phyloP scores from a whole-genome alignment of 1,140 invertebrate genomes.

The Tetramorium parvispinum region DNA sequence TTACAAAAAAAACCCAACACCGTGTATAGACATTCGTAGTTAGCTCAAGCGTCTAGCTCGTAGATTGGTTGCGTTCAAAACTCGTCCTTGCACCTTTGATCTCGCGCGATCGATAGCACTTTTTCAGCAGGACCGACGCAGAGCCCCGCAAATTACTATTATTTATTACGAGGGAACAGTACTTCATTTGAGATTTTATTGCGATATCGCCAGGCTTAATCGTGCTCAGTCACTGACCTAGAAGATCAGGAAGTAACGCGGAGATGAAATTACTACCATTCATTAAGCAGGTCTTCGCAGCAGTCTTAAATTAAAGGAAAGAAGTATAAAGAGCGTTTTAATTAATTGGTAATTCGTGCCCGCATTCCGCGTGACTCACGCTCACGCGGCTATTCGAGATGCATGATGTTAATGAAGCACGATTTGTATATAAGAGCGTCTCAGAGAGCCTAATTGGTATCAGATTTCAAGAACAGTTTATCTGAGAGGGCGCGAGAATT shows the following conservation, averaged over 20 bases:
- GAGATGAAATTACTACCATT: conserved; percentile 55
- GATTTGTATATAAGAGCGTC: neutral
- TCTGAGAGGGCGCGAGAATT: neutral
- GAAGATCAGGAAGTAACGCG: conserved; percentile 55
- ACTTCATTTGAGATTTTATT: neutral
- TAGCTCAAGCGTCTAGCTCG: neutral
- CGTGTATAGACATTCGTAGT: neutral
- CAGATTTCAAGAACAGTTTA: neutral
- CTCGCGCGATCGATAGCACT: neutral
- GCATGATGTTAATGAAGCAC: conserved; percentile 46
- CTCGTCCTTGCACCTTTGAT: conserved; percentile 16
- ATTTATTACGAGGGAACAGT: conserved; percentile 2
- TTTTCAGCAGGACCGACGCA: neutral
- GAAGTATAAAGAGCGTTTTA: conserved; percentile 44
- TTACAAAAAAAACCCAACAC: neutral
- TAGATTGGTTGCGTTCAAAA: neutral
- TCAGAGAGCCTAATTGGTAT: neutral
- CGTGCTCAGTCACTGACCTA: conserved; percentile 49
- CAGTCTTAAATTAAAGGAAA: conserved; percentile 31
- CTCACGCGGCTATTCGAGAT: neutral
- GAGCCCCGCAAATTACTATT: neutral
- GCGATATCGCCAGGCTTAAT: conserved; percentile 20
- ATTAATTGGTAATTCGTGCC: conserved; percentile 50
- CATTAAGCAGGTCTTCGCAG: conserved; percentile 54
- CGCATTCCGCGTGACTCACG: neutral